Evolutionary conservation across 2,888 invertebrate genomes (phyloP).

Genomic region (Rotaria magnacalcarata): DNA sequence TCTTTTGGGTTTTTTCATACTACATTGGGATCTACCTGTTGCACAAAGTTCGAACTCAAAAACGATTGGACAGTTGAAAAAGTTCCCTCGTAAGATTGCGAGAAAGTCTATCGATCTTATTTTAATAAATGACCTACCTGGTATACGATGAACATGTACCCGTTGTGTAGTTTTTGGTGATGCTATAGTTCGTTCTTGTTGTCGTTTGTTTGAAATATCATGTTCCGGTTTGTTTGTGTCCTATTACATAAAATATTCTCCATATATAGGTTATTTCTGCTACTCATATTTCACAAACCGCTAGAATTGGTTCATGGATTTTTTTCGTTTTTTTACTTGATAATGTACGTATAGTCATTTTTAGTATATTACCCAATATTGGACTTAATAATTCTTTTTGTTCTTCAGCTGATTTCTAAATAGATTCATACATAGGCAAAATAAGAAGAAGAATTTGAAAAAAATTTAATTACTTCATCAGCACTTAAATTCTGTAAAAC

Average conservation of each 20-base stretch:
- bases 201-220: not conserved
- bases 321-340: not conserved
- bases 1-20: too few relatives aligned
- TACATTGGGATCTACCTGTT: too few relatives aligned
- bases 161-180: not conserved
- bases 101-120: too few relatives aligned
- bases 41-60: too few relatives aligned
- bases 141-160: not conserved
- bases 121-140: not conserved
- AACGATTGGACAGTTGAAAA: too few relatives aligned
- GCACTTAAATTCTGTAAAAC: not conserved
- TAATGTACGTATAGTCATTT: slow-evolving; percentile 30
- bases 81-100: too few relatives aligned
- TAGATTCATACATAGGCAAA: not conserved
- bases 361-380: slow-evolving; percentile 9
- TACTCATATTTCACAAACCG: not conserved
- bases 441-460: too few relatives aligned
- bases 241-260: not conserved
- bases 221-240: not conserved
- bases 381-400: slow-evolving; percentile 9
- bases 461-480: not conserved
- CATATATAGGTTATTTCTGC: not conserved
- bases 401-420: slow-evolving; percentile 19
- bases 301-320: not conserved
- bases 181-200: not conserved